These are phyloP conservation scores for Spheniscus mendiculus DNA, from an alignment of 2,113 vertebrate genomes.

Conservation along the genomic window DNA sequence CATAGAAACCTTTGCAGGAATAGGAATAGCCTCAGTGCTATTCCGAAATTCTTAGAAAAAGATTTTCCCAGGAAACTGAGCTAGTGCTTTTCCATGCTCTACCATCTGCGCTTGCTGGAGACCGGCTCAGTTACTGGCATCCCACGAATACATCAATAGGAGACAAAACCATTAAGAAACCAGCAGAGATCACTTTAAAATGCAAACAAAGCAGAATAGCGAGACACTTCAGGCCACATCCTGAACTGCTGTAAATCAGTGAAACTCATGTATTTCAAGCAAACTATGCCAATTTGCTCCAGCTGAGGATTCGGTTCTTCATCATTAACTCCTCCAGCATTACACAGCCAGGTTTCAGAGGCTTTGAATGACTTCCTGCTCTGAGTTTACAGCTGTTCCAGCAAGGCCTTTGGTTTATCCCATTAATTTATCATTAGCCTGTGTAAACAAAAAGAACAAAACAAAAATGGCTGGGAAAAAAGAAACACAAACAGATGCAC, in stretches of 20 bases:
- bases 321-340: conserved; percentile 50
- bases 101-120: conserved; percentile 44
- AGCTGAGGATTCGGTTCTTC: conserved; percentile 12
- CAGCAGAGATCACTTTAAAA: conserved; percentile 54
- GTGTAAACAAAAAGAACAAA: background rate
- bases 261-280: background rate
- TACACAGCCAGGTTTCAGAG: conserved; percentile 11
- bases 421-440: conserved; percentile 46
- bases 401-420: conserved; percentile 33
- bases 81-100: background rate
- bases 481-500: background rate
- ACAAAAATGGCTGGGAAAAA: background rate
- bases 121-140: background rate
- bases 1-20: conserved; percentile 32
- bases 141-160: background rate
- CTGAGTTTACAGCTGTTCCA: conserved; percentile 54
- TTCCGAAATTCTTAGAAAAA: conserved; percentile 1
- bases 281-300: conserved; percentile 29
- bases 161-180: conserved; percentile 28
- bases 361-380: conserved; percentile 35
- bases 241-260: conserved; percentile 3
- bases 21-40: background rate
- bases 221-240: background rate
- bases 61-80: conserved; percentile 24
- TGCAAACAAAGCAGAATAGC: conserved; percentile 30